Conservation (phyloP, 2,113 vertebrate species). For the Galemys pyrenaicus region DNA sequence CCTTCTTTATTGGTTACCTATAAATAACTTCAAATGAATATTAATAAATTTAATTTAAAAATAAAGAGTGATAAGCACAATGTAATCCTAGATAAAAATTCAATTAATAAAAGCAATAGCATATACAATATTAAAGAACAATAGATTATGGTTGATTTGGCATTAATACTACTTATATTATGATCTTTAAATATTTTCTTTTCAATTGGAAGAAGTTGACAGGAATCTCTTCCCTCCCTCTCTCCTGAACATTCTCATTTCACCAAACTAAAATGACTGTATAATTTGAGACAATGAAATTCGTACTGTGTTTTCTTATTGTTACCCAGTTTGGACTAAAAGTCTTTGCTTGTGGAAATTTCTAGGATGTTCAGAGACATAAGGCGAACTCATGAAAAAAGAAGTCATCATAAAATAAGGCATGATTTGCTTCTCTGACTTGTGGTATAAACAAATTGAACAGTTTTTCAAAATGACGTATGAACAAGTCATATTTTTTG, state of each 20-base stretch:
- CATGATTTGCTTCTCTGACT: not conserved
- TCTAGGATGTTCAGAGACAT: not conserved
- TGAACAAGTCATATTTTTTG: constrained; percentile 71
- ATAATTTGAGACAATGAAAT: constrained; percentile 27
- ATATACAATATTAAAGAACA: not conserved
- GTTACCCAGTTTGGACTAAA: not conserved
- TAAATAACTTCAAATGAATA: not conserved
- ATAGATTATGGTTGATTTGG: not conserved
- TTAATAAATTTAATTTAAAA: not conserved
- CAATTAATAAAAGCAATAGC: constrained; percentile 15
- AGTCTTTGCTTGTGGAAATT: not conserved
- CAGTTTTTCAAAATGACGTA: constrained; percentile 64
- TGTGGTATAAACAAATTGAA: constrained; percentile 64
- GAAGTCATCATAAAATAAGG: constrained; percentile 27
- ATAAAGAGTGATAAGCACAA: not conserved
- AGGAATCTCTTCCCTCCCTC: not conserved
- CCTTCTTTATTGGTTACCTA: not conserved
- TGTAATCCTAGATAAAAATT: not conserved
- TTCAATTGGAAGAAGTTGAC: not conserved
- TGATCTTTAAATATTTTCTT: constrained; percentile 18
- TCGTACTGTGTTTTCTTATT: not conserved
- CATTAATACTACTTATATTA: not conserved
- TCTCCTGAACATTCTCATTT: not conserved
- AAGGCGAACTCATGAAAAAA: not conserved
- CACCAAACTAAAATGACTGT: not conserved